Evolutionary conservation across 2,888 invertebrate species (phyloP).

Genomic region (Sinotaia quadrata): DNA sequence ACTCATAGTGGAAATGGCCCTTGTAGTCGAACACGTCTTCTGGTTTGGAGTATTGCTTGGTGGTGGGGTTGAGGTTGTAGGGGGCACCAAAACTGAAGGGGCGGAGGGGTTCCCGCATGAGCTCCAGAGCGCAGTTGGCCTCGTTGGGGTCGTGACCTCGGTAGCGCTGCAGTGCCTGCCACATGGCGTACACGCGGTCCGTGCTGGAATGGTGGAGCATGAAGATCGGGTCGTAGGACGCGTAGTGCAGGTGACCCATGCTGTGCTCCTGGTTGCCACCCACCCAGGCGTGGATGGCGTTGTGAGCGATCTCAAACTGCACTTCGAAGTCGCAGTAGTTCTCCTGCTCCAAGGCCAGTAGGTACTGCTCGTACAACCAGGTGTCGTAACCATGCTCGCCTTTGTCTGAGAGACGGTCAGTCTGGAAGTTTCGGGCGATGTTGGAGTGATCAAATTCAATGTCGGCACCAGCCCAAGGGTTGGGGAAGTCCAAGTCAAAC

Average conservation of each 20-base stretch:
- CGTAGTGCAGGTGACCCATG: conserved; percentile 42
- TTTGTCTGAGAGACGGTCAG: conserved; percentile 13
- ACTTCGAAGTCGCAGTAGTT: conserved; percentile 42
- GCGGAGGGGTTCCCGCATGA: conserved; percentile 40
- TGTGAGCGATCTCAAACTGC: conserved; percentile 46
- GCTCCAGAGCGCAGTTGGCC: conserved; percentile 43
- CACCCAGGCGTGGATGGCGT: conserved; percentile 42
- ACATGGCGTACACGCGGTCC: conserved; percentile 44
- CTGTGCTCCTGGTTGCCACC: conserved; percentile 39
- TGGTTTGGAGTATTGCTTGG: conserved; percentile 39
- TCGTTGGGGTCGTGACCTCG: conserved; percentile 40
- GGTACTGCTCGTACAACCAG: conserved; percentile 41
- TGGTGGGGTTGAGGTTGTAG: conserved; percentile 41
- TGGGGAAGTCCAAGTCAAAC: conserved; percentile 23
- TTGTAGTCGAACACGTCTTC: conserved; percentile 42
- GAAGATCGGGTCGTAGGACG: conserved; percentile 45
- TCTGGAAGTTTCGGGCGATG: conserved; percentile 35
- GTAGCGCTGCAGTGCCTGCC: conserved; percentile 41
- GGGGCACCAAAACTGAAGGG: conserved; percentile 46
- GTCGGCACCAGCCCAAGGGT: conserved; percentile 39
- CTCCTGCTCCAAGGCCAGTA: conserved; percentile 39
- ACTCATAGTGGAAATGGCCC: conserved; percentile 37
- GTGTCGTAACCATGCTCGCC: conserved; percentile 35
- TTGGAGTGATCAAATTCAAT: conserved; percentile 36
- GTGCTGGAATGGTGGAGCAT: conserved; percentile 43